These are phyloP conservation scores for Rotaria magnacalcarata DNA, from an alignment of 2,888 invertebrate species.

Conservation along the genomic window DNA sequence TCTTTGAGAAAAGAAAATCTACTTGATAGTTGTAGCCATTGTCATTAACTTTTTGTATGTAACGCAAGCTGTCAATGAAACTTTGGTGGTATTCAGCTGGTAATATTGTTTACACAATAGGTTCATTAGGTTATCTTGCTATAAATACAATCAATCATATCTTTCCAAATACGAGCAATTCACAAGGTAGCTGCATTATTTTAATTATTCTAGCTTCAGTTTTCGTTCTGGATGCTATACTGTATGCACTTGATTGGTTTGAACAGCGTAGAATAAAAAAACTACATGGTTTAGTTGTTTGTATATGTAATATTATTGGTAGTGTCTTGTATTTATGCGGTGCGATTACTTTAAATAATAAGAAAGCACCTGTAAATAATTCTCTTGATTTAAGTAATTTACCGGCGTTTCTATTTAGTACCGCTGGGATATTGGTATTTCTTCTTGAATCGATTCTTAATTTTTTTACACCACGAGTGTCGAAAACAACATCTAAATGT, in stretches of 20 bases:
- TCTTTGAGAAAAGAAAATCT: neutral
- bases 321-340: neutral
- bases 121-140: neutral
- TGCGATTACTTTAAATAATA: neutral
- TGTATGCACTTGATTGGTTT: neutral
- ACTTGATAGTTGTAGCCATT: neutral
- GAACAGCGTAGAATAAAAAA: neutral
- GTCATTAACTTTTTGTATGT: neutral
- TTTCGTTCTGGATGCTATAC: neutral
- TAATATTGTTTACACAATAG: neutral
- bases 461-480: neutral
- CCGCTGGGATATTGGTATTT: neutral
- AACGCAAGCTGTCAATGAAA: neutral
- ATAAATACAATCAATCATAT: neutral
- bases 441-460: neutral
- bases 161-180: neutral
- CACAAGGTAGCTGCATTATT: neutral
- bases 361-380: neutral
- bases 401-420: neutral
- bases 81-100: neutral
- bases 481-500: neutral
- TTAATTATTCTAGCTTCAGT: neutral
- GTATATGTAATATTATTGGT: neutral
- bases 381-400: neutral
- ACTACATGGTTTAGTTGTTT: neutral